Percentiles rank a stretch among this genome's conserved stretches.
Evolutionary conservation across 2,888 invertebrate species (phyloP).

Genomic region (Philopedon plagiatum): DNA sequence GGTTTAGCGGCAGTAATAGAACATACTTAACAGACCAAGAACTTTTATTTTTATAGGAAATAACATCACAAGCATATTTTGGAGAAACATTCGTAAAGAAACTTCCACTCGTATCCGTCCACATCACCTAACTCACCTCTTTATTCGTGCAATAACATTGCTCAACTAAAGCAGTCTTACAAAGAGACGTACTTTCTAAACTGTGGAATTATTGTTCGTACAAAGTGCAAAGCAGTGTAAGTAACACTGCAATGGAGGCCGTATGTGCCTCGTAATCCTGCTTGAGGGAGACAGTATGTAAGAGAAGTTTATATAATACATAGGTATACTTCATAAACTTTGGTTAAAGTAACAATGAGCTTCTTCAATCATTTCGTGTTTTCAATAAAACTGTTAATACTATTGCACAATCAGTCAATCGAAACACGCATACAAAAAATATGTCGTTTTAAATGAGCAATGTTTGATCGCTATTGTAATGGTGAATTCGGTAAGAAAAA

Average conservation of each 20-base stretch:
- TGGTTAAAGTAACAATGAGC: too few species aligned
- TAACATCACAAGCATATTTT: background rate
- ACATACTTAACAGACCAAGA: too few species aligned
- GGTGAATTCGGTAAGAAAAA: too few species aligned
- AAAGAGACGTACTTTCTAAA: conserved; percentile 55
- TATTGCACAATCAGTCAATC: too few species aligned
- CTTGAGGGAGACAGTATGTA: conserved; percentile 14
- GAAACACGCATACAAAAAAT: too few species aligned
- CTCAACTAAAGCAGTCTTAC: conserved; percentile 41
- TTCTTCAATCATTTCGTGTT: too few species aligned
- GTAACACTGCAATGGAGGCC: conserved; percentile 56
- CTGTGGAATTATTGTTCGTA: conserved; percentile 63
- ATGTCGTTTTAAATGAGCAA: too few species aligned
- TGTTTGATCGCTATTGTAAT: too few species aligned
- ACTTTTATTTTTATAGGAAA: background rate
- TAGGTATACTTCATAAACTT: too few species aligned
- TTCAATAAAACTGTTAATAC: too few species aligned
- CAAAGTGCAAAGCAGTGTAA: conserved; percentile 66
- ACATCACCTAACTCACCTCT: conserved; percentile 33
- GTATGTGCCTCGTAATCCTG: conserved; percentile 43
- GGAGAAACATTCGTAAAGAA: background rate
- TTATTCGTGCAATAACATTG: conserved; percentile 39
- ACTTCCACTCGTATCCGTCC: conserved; percentile 33
- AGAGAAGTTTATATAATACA: conserved; percentile 1
- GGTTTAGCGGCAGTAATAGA: too few species aligned